Conservation (phyloP, 2,113 vertebrate species). For the Platichthys flesus region DNA sequence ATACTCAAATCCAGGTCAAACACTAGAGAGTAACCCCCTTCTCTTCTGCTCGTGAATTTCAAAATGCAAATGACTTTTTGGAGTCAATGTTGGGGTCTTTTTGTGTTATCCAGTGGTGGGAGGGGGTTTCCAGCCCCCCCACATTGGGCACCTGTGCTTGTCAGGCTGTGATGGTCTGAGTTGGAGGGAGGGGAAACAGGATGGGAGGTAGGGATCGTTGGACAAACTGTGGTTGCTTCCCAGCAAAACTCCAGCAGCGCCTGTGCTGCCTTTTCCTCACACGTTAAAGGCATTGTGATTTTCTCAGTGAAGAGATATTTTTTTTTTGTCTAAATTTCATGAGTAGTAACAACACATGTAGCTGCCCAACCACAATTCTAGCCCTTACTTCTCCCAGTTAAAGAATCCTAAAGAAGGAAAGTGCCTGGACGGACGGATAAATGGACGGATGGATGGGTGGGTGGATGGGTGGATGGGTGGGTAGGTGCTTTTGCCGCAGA, state of each 20-base stretch:
- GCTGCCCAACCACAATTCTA: conserved; percentile 85
- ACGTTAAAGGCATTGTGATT: conserved; percentile 80
- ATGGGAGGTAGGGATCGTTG: conserved; percentile 60
- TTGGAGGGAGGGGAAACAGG: conserved; percentile 7
- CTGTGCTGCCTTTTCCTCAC: conserved; percentile 63
- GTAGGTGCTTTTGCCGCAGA: conserved; percentile 34
- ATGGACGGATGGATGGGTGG: conserved; percentile 18
- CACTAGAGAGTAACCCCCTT: conserved; percentile 29
- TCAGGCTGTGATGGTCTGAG: conserved; percentile 67
- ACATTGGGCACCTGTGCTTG: conserved; percentile 76
- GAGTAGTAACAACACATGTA: conserved; percentile 77
- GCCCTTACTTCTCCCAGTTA: conserved; percentile 85
- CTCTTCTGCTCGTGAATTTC: conserved; percentile 15
- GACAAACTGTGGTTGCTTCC: conserved; percentile 75
- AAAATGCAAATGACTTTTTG: conserved; percentile 54
- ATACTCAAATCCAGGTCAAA: conserved; percentile 23
- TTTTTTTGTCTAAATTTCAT: conserved; percentile 63
- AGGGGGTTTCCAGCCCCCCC: conserved; percentile 9
- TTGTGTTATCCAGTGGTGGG: conserved; percentile 44
- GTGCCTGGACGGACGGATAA: conserved; percentile 66
- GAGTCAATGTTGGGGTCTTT: conserved; percentile 40
- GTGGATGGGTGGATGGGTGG: neutral
- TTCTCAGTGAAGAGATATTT: conserved; percentile 73
- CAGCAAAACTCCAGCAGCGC: conserved; percentile 69
- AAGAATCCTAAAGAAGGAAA: conserved; percentile 74